These are phyloP conservation scores for Leucopsar rothschildi DNA, from an alignment of 2,113 vertebrate species.

Conservation along the genomic window DNA sequence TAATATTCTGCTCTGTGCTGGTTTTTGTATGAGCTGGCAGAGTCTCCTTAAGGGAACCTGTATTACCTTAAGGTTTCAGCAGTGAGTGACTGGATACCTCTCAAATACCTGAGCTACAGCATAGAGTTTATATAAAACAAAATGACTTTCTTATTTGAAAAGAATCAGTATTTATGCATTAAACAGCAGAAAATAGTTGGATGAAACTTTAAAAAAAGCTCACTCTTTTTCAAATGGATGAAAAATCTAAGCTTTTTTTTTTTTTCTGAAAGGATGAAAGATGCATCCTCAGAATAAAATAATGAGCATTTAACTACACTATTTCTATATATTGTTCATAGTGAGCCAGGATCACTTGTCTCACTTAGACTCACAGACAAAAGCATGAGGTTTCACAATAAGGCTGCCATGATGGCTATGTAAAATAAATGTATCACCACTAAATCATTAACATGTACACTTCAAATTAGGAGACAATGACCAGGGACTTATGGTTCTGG, in stretches of 20 bases:
- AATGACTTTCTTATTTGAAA: background rate
- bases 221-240: background rate
- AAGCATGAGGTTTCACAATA: background rate
- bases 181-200: background rate
- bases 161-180: background rate
- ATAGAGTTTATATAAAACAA: background rate
- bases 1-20: background rate
- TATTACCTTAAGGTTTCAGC: background rate
- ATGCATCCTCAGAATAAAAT: background rate
- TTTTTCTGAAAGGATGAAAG: background rate
- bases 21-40: background rate
- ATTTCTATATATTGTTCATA: background rate
- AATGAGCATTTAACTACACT: background rate
- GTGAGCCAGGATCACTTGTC: background rate
- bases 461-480: background rate
- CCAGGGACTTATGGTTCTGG: background rate
- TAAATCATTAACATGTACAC: background rate
- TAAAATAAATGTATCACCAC: background rate
- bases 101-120: background rate
- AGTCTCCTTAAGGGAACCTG: background rate
- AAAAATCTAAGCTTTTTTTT: background rate
- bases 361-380: background rate
- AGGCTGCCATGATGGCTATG: background rate
- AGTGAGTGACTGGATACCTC: background rate
- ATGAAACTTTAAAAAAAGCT: background rate